These are phyloP conservation scores for Propithecus deckenii DNA, from an alignment of 2,797 vertebrate species.

Conservation along the genomic window DNA sequence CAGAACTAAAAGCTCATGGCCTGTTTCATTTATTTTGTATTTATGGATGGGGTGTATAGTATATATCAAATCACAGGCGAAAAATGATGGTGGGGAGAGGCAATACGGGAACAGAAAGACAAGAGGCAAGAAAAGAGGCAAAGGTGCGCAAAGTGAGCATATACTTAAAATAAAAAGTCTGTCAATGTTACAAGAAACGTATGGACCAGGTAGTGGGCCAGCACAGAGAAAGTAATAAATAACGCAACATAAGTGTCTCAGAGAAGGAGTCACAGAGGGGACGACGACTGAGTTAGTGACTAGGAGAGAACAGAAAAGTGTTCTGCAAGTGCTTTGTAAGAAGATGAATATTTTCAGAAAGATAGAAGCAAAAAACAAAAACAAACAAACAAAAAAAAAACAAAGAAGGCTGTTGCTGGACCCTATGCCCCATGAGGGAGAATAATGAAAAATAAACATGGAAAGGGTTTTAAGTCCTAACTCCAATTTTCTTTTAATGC, in stretches of 20 bases:
- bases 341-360: neutral
- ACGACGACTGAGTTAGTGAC: neutral
- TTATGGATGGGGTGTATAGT: neutral
- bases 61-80: neutral
- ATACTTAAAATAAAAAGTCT: neutral
- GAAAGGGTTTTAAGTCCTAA: accelerated
- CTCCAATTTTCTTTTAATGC: neutral
- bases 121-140: neutral
- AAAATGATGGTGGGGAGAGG: neutral
- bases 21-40: neutral
- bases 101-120: neutral
- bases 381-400: neutral
- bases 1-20: neutral
- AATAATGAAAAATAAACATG: neutral
- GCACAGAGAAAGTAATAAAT: neutral
- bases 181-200: neutral
- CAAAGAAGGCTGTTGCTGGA: neutral
- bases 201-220: neutral
- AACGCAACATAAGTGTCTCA: neutral
- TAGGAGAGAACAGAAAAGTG: neutral
- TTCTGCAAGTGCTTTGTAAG: neutral
- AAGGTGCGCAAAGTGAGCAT: neutral
- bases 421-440: neutral
- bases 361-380: neutral
- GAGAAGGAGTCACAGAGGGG: neutral